Conservation (phyloP, 2,113 vertebrate genomes). For the Melanerpes aurifrons region DNA sequence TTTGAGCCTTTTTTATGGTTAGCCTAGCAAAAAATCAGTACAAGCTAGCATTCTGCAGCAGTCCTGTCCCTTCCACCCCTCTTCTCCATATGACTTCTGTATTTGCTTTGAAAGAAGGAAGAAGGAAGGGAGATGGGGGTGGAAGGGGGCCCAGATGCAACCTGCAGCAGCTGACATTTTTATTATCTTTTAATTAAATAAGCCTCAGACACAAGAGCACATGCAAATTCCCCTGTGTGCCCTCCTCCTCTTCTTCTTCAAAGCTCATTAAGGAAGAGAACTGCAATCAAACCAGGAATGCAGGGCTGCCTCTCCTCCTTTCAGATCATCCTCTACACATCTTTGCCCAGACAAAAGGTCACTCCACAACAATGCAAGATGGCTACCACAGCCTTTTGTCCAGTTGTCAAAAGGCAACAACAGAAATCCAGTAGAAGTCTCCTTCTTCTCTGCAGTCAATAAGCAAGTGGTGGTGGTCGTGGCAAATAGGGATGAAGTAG, state of each 20-base stretch:
- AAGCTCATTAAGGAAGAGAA: slow-evolving; percentile 77
- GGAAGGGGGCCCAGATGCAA: slow-evolving; percentile 65
- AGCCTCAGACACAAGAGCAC: slow-evolving; percentile 59
- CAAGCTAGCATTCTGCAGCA: neutral
- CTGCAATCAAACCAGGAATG: slow-evolving; percentile 75
- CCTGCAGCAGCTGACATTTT: slow-evolving; percentile 74
- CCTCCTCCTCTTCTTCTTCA: slow-evolving; percentile 47
- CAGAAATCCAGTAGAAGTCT: neutral
- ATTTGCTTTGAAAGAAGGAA: slow-evolving; percentile 38
- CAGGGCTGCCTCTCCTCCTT: slow-evolving; percentile 48
- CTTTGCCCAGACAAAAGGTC: slow-evolving; percentile 29
- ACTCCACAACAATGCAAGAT: neutral
- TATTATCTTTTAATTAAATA: slow-evolving; percentile 85
- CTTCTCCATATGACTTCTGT: neutral
- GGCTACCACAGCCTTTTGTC: neutral
- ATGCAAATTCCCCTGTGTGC: slow-evolving; percentile 44
- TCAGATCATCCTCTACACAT: neutral
- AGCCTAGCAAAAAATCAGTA: neutral
- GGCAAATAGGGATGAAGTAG: neutral
- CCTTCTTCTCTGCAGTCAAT: slow-evolving; percentile 23
- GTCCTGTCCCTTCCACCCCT: neutral
- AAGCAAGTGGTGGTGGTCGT: neutral
- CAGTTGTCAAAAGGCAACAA: neutral
- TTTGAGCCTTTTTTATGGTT: neutral
- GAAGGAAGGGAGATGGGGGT: neutral